Percentiles rank a stretch among this genome's conserved stretches.
Evolutionary conservation across 2,888 invertebrate species (phyloP).

Genomic region (Limenitis arthemis): DNA sequence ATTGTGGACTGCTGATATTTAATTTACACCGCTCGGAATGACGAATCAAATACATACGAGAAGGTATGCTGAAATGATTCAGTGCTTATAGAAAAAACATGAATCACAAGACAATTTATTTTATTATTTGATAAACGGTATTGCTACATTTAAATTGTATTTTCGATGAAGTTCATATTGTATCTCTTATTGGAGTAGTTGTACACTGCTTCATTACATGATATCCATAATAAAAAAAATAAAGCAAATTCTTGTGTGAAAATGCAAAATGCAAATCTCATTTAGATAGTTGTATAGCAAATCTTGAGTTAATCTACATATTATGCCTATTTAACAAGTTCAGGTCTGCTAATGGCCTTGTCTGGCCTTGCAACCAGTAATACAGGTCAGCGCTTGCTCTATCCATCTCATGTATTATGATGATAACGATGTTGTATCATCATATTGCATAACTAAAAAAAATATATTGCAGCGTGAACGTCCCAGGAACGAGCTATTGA

Average conservation of each 20-base stretch:
- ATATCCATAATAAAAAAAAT: too few relatives aligned
- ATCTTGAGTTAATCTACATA: conserved; percentile 4
- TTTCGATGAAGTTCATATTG: too few relatives aligned
- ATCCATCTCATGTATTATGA: conserved; percentile 17
- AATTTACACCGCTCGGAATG: conserved; percentile 20
- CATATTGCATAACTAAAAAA: conserved; percentile 2
- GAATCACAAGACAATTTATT: neutral
- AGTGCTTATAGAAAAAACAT: neutral
- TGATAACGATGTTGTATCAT: conserved; percentile 14
- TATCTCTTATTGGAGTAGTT: too few relatives aligned
- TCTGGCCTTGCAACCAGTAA: conserved; percentile 55
- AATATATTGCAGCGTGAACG: neutral
- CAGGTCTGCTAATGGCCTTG: conserved; percentile 45
- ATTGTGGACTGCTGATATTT: conserved; percentile 19
- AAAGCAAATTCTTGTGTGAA: too few relatives aligned
- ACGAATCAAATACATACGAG: conserved; percentile 11
- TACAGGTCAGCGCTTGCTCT: conserved; percentile 32
- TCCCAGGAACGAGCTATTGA: neutral
- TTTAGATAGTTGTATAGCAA: neutral
- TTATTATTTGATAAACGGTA: neutral
- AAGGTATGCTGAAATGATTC: conserved; percentile 15
- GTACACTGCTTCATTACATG: too few relatives aligned
- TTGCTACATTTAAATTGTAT: neutral
- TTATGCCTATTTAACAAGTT: conserved; percentile 8
- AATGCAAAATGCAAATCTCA: too few relatives aligned